Evolutionary conservation across 2,888 invertebrate species (phyloP), one percentile per base, ranked within the genome.

Genomic region (Apoda limacodes): DNA sequence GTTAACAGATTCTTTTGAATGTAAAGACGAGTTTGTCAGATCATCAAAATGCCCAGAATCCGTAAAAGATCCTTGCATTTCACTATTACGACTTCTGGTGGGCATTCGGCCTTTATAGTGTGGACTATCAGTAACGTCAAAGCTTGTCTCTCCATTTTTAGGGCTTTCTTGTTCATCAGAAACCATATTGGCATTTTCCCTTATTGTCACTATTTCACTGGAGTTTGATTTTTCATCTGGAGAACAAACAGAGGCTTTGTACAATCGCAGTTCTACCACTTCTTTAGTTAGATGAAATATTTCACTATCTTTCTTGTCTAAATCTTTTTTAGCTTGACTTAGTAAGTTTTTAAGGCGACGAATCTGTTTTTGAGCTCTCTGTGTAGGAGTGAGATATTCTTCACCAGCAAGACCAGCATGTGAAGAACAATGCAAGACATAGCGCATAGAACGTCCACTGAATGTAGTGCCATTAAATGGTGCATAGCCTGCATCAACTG

Each of bases 31-130:
- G 50, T 87, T 87, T 10, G 87, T 87, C 48, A 89, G 78, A 69
- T 93, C 93, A 61, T 93, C 93, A 66, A 89, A 93, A 70, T 92
- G 90, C 23, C 93, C 93, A 5, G 92, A 93, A 67, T 93, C 93
- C 32, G 91, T 89, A 53, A 90, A 87, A 14, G 92, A 92, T 42
- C 87, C 86, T 49, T 88, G 88, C 82, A 89, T 85, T 57, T 90
- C 89, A 63, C 70, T 75, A 35, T 74, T 61, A 43, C 72, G 64
- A 7, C 5, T 6, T 37, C 76, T 62, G 9, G 69, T 75, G 25
- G 80, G 75, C 29, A 78, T 72, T 42, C 67, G 63, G 28, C 69
- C 63, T 51, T 82, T 80, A 42, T 66, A 82, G 37, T 82, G 52
- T 17, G 82, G 65, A 41, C 82, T 76, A 40, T 70, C 80, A 35